These are phyloP conservation scores for Drosophila crucigera DNA, from an alignment of 2,888 invertebrate genomes.

Conservation along the genomic window DNA sequence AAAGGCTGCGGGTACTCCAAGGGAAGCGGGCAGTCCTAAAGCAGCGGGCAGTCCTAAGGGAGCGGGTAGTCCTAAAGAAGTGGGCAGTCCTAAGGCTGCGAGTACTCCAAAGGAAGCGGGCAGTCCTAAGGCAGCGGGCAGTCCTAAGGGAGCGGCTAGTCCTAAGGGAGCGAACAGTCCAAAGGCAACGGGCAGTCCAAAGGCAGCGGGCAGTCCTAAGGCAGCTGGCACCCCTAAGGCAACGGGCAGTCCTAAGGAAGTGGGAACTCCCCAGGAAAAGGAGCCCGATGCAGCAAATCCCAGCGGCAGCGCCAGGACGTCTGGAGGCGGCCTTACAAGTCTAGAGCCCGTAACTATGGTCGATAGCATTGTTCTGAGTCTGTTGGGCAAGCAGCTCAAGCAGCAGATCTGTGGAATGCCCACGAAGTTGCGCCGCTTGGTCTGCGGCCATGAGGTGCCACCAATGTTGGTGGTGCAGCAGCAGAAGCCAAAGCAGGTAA, in stretches of 20 bases:
- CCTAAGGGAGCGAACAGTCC: neutral
- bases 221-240: neutral
- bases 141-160: neutral
- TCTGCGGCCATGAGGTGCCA: neutral
- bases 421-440: constrained; percentile 47
- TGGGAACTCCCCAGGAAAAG: neutral
- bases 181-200: neutral
- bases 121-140: neutral
- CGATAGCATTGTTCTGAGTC: neutral
- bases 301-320: constrained; percentile 1
- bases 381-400: constrained; percentile 12
- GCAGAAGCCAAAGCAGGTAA: too few relatives aligned
- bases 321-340: constrained; percentile 9
- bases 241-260: neutral
- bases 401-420: constrained; percentile 69
- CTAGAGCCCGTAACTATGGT: neutral
- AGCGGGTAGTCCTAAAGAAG: neutral
- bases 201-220: neutral
- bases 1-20: neutral
- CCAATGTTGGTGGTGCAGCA: neutral
- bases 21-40: neutral
- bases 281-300: neutral
- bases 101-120: neutral
- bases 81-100: fast-evolving
- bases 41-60: neutral